Percentiles rank a stretch among this genome's conserved stretches.
Conservation (phyloP, 2,888 invertebrate species). For the Autographa pulchrina region DNA sequence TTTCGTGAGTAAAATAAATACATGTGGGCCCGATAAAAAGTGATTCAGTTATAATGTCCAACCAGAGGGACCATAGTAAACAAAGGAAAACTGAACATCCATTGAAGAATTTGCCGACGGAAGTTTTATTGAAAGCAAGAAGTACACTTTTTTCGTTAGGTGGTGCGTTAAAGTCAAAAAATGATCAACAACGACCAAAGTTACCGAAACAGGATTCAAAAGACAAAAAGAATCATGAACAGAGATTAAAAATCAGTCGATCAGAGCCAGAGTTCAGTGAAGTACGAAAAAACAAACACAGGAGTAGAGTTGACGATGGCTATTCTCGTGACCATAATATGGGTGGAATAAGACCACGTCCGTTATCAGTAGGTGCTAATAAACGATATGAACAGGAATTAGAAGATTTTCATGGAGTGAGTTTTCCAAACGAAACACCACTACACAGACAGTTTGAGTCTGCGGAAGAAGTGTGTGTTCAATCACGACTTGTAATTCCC, state of each 20-base stretch:
- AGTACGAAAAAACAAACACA: conserved; percentile 74
- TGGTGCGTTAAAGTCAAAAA: conserved; percentile 84
- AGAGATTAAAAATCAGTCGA: conserved; percentile 73
- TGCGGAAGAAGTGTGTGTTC: conserved; percentile 80
- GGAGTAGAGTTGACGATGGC: conserved; percentile 76
- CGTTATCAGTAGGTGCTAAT: conserved; percentile 80
- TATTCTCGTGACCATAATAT: conserved; percentile 65
- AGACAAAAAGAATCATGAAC: conserved; percentile 81
- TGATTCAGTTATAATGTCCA: conserved; percentile 75
- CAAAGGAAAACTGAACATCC: conserved; percentile 80
- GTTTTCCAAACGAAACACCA: conserved; percentile 71
- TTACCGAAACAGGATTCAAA: conserved; percentile 83
- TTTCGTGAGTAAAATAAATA: conserved; percentile 55
- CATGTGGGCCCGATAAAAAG: conserved; percentile 58
- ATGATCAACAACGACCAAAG: conserved; percentile 72
- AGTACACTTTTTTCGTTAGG: conserved; percentile 84
- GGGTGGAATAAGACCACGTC: conserved; percentile 71
- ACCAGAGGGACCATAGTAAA: conserved; percentile 80
- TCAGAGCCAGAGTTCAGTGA: conserved; percentile 84
- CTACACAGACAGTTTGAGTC: conserved; percentile 75
- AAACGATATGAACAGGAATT: conserved; percentile 78
- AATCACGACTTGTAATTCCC: conserved; percentile 82
- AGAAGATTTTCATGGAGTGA: conserved; percentile 69
- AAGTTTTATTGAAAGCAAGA: conserved; percentile 83
- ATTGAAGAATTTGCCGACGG: conserved; percentile 83